Base-by-base conservation (phyloP, 92 coral and sea anemone genomes). In the Anthopleura xanthogrammica region DNA sequence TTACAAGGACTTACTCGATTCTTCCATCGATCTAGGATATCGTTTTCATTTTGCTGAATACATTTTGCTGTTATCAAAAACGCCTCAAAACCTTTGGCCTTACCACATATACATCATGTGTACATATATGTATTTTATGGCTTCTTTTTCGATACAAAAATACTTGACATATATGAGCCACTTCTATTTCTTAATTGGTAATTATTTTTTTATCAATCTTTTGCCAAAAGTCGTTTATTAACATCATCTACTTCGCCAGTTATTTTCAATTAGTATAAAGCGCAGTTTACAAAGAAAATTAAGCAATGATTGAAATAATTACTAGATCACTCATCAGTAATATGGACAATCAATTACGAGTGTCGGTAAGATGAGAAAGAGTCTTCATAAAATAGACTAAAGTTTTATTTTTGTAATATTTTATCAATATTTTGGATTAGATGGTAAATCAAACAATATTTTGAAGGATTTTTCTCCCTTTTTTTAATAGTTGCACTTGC, bases 51-150 rank as follows among this genome's bases (percentile, higher is more conserved):
- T 54, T n/a, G 23, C 13, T 60, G 52, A 57, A 60, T 57, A n/a
- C 23, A 40, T 79, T 41, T 75, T 40, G 19, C 22, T 81, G 64
- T 71, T 81, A 52, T 81, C 84, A 70, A 13, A 48, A 68, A 80
- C 22, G 68, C 84, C 76, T 24, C 48, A 77, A 22, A 80, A 80
- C 83, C 83, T 80, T 80, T 66, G 83, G 76, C 83, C 83, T 43
- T 64, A 23, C 72, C 36, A 22, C 36, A 64, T n/a, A n/a, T 20
- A 64, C 29, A 64, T 64, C 4, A 58, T 19, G 13, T 2, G 13
- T 58, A 14, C 14, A 58, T 19, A 2, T 5, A 58, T 5, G 19
- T 58, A 58, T 19, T 1, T 4, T 16, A 3, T 19, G 16, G 19
- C 22, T 16, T 20, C 36, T 20, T 62, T 62, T 29, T 11, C 41